Conservation (phyloP, 2,888 invertebrate species). For the Anorthoa munda region DNA sequence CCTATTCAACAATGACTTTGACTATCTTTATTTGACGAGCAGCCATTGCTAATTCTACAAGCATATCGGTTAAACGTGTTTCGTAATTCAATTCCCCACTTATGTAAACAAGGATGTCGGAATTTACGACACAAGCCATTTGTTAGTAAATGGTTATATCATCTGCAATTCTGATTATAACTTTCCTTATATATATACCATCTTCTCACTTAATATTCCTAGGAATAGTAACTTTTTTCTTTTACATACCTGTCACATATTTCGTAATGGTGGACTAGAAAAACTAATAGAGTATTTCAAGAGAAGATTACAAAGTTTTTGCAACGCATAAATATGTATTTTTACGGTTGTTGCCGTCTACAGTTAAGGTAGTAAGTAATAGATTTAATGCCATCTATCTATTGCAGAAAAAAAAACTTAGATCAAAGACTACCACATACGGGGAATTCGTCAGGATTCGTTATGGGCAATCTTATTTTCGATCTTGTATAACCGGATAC, state of each 20-base stretch:
- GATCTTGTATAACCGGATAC: slow-evolving; percentile 12
- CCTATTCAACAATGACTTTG: slow-evolving; percentile 56
- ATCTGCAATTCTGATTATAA: slow-evolving; percentile 61
- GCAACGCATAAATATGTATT: slow-evolving; percentile 49
- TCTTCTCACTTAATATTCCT: slow-evolving; percentile 46
- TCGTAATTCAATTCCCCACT: slow-evolving; percentile 53
- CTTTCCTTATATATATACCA: slow-evolving; percentile 48
- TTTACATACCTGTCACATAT: slow-evolving; percentile 56
- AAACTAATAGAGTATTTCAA: slow-evolving; percentile 37
- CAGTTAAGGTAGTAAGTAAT: slow-evolving; percentile 13
- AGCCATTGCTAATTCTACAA: slow-evolving; percentile 48
- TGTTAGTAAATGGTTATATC: slow-evolving; percentile 57
- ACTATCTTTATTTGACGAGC: slow-evolving; percentile 62
- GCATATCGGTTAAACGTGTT: slow-evolving; percentile 36
- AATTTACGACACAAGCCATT: slow-evolving; percentile 62
- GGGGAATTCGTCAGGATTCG: slow-evolving; percentile 4
- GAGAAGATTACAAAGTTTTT: slow-evolving; percentile 49
- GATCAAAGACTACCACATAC: slow-evolving; percentile 39
- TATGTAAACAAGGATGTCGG: slow-evolving; percentile 51
- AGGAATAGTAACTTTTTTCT: slow-evolving; percentile 48
- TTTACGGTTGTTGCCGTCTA: slow-evolving; percentile 18
- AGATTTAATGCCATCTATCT: slow-evolving; percentile 18
- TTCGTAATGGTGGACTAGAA: slow-evolving; percentile 48
- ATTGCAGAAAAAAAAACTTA: slow-evolving; percentile 32
- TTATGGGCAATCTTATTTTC: slow-evolving; percentile 23